Evolutionary conservation across 2,888 invertebrate genomes (phyloP).

Genomic region (Eupeodes latifasciatus): DNA sequence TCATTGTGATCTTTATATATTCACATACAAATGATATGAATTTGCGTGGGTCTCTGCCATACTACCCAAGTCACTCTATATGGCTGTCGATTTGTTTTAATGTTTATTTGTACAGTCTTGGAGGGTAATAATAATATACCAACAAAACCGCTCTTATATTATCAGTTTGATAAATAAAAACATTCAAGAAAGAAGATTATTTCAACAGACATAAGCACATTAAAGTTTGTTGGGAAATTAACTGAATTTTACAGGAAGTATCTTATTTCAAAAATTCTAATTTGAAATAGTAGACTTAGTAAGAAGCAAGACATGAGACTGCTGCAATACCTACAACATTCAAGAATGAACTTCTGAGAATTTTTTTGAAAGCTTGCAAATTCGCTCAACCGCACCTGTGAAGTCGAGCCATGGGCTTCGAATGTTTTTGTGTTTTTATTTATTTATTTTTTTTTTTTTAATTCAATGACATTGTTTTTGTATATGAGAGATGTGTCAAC

Average conservation of each 20-base stretch:
- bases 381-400: conserved; percentile 57
- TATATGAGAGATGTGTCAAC: not conserved
- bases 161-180: conserved; percentile 12
- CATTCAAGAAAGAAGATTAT: conserved; percentile 2
- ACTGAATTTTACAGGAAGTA: conserved; percentile 62
- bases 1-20: not conserved
- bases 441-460: too few relatives aligned
- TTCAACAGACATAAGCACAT: conserved; percentile 49
- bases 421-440: not conserved
- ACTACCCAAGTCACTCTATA: conserved; percentile 4
- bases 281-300: conserved; percentile 45
- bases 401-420: conserved; percentile 7
- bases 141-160: conserved; percentile 5
- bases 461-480: not conserved
- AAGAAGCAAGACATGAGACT: conserved; percentile 19
- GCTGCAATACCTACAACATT: conserved; percentile 1
- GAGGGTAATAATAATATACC: conserved; percentile 7
- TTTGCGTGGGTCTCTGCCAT: conserved; percentile 32
- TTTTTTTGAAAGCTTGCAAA: conserved; percentile 65
- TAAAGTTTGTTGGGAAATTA: conserved; percentile 33
- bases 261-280: conserved; percentile 62
- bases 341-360: conserved; percentile 55
- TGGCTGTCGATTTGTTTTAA: conserved; percentile 18
- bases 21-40: not conserved
- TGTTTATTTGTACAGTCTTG: conserved; percentile 57